These are phyloP conservation scores for Salvator merianae DNA, from an alignment of 2,113 vertebrate species.

Conservation along the genomic window DNA sequence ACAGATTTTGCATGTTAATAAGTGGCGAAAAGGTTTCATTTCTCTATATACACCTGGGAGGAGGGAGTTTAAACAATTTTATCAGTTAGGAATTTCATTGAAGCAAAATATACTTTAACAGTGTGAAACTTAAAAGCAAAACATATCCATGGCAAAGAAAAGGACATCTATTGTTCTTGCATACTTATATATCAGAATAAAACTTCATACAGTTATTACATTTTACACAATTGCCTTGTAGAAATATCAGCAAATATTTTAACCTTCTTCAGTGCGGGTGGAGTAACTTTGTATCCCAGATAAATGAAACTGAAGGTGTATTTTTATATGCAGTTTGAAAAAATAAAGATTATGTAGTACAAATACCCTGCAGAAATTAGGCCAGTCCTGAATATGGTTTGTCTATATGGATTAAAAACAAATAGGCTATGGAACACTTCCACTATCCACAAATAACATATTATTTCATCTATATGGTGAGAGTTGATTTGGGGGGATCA, in stretches of 20 bases:
- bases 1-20: background rate
- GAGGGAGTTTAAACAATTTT: background rate
- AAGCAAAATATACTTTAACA: slow-evolving; percentile 13
- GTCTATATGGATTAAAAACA: no score
- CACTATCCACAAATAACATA: no score
- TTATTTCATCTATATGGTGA: no score
- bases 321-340: no score
- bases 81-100: background rate
- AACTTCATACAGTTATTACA: background rate
- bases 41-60: background rate
- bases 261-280: no score
- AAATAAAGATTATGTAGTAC: no score
- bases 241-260: background rate
- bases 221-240: background rate
- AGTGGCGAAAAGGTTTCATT: slow-evolving; percentile 2
- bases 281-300: no score
- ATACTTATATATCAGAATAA: background rate
- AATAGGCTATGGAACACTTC: no score
- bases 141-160: background rate
- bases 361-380: no score
- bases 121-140: background rate
- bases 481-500: background rate
- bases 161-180: background rate
- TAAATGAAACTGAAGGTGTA: no score
- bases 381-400: no score